These are phyloP conservation scores for Chironomus tentans DNA, from an alignment of 2,888 invertebrate genomes.

Conservation along the genomic window DNA sequence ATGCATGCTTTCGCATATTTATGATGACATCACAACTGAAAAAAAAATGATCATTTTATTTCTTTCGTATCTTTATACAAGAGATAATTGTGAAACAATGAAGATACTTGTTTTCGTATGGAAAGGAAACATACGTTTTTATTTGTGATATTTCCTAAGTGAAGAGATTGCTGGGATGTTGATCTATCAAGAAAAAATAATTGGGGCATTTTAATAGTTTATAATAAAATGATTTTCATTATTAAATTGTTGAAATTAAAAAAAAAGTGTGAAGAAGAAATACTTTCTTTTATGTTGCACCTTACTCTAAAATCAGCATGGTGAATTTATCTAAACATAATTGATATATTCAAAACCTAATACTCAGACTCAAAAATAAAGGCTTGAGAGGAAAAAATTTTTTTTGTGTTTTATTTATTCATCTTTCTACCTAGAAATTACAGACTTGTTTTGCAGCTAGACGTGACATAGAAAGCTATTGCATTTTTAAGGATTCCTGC, in stretches of 20 bases:
- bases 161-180: neutral
- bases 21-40: neutral
- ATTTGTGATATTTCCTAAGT: neutral
- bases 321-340: slow-evolving; percentile 15
- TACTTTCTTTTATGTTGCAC: neutral
- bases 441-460: too few species aligned
- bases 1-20: neutral
- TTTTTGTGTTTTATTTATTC: neutral
- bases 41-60: neutral
- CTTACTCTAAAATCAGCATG: slow-evolving; percentile 17
- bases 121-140: neutral
- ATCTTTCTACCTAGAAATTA: too few species aligned
- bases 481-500: too few species aligned
- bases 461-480: too few species aligned
- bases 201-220: neutral
- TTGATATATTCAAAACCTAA: slow-evolving; percentile 12
- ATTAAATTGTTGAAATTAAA: neutral
- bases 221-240: neutral
- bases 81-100: neutral
- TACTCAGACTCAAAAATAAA: slow-evolving; percentile 16
- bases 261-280: neutral
- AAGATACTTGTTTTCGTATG: neutral
- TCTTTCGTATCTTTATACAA: neutral
- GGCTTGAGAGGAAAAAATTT: slow-evolving; percentile 22
- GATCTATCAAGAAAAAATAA: neutral